These are phyloP conservation scores for Scalopus aquaticus DNA, from an alignment of 2,113 vertebrate genomes.

Conservation along the genomic window DNA sequence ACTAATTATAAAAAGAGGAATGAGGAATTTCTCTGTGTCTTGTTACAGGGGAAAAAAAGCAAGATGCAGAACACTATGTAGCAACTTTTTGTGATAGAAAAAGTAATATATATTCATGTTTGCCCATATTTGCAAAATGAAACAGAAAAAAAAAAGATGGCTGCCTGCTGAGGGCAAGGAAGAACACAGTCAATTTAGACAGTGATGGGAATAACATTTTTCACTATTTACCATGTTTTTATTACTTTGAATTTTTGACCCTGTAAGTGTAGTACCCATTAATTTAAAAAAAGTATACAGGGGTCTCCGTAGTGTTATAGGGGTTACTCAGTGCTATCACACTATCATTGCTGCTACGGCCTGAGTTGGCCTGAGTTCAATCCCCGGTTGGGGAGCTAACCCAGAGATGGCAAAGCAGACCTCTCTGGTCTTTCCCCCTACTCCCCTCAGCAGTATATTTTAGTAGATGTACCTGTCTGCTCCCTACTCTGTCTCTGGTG, in stretches of 20 bases:
- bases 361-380: too few relatives aligned
- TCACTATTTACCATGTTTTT: not conserved
- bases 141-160: not conserved
- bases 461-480: too few relatives aligned
- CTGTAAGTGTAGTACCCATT: not conserved
- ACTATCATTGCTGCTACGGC: too few relatives aligned
- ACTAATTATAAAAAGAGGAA: not conserved
- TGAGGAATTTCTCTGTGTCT: not conserved
- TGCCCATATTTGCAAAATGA: not conserved
- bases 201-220: not conserved
- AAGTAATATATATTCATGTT: not conserved
- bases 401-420: too few relatives aligned
- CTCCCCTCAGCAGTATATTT: too few relatives aligned
- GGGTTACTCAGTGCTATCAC: too few relatives aligned
- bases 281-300: not conserved
- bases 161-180: not conserved
- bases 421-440: too few relatives aligned
- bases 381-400: too few relatives aligned
- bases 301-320: too few relatives aligned
- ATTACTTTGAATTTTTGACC: constrained; percentile 2
- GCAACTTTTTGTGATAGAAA: not conserved
- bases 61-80: not conserved
- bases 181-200: not conserved
- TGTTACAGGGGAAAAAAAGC: not conserved
- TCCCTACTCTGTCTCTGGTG: too few relatives aligned